Conservation (phyloP, 2,888 invertebrate species). For the Chymomyza caudatula region DNA sequence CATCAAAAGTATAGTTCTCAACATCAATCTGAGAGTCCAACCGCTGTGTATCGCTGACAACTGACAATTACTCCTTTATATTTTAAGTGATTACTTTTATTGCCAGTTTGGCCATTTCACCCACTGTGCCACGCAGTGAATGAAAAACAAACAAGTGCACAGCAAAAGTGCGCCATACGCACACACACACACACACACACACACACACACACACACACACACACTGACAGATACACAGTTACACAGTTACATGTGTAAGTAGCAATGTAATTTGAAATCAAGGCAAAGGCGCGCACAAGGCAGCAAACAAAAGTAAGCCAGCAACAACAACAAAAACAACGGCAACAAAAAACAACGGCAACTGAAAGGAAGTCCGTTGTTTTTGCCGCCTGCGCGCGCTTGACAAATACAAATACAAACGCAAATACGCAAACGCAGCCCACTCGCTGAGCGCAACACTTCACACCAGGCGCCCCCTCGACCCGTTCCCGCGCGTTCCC, state of each 20-base stretch:
- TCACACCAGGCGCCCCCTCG: background rate
- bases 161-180: background rate
- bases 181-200: background rate
- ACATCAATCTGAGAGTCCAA: too few relatives aligned
- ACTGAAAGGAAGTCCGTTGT: constrained; percentile 8
- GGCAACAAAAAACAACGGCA: constrained; percentile 14
- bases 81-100: background rate
- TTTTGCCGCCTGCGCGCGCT: background rate
- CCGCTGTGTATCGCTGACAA: too few relatives aligned
- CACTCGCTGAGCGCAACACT: constrained; percentile 1
- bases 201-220: too few relatives aligned
- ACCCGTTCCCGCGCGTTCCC: background rate
- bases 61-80: too few relatives aligned
- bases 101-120: background rate
- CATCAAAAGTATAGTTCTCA: too few relatives aligned
- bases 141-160: background rate
- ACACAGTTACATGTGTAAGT: background rate
- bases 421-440: constrained; percentile 26
- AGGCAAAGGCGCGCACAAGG: constrained; percentile 1
- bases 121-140: background rate
- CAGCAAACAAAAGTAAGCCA: constrained; percentile 20
- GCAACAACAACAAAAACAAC: constrained; percentile 14
- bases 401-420: background rate
- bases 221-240: background rate
- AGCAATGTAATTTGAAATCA: constrained; percentile 15